Base-by-base conservation (phyloP, 2,797 vertebrate species). In the Myotis vivesi region DNA sequence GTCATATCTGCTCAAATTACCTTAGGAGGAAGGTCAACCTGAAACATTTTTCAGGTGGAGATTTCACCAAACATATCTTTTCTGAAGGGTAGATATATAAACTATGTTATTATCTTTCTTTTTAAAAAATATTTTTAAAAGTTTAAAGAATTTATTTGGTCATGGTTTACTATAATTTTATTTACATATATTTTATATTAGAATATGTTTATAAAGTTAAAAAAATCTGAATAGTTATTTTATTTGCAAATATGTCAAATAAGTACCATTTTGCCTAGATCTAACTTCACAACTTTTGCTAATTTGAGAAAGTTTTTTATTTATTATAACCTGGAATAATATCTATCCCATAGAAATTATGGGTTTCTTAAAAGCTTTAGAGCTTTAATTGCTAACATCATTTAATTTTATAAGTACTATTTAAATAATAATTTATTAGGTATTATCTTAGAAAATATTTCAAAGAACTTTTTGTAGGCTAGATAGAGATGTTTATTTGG, bases 381-480 rank as follows among this genome's bases (percentile, higher is more conserved):
- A 75, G 9, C 7, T 8, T 16, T 23, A 20, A 57, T 12, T 91
- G 12, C 6, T 69, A 30, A 33, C 92, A 68, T 30, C 57, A 2
- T 75, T 83, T 2, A 75, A 73, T 87, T 93, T 89, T 75, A 69
- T 75, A 53, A 79, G 3, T 86, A 88, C 11, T 71, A 38, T 19
- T 68, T 80, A 88, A 64, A 28, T 80, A 64, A 69, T 87, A 91
- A 55, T 75, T 89, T 92, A 94, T 75, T 57, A 64, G 62, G 30
- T 53, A 86, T n/a, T 49, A 44, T 36, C 0, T 4, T 46, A 64
- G 23, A 84, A 92, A 88, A 64, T 92, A 77, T 87, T 57, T 93
- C 36, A 76, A 51, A 89, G 3, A 77, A 20, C 13, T 76, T 57
- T 57, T 64, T 62, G 0, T 75, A 71, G 3, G 11, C 20, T 73